Evolutionary conservation across 2,888 invertebrate genomes (phyloP).

Genomic region (Leptogaster cylindrica): DNA sequence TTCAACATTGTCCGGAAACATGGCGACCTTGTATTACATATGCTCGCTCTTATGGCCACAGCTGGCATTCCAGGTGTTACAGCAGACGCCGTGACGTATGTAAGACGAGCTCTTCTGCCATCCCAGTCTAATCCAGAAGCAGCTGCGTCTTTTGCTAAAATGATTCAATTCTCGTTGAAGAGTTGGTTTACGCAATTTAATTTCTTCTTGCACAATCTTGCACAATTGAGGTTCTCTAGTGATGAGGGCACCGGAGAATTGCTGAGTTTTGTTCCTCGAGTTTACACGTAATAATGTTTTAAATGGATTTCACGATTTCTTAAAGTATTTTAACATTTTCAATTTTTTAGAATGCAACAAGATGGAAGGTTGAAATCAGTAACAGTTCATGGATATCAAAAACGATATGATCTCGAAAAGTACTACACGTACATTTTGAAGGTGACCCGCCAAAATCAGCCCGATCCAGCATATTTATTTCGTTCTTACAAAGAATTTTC

Average conservation of each 20-base stretch:
- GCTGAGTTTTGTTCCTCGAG: slow-evolving; percentile 91
- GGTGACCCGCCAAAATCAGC: slow-evolving; percentile 82
- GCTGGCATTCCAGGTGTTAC: slow-evolving; percentile 73
- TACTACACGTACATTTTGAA: slow-evolving; percentile 92
- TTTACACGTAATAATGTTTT: slow-evolving; percentile 81
- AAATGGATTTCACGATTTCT: slow-evolving; percentile 22
- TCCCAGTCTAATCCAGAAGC: slow-evolving; percentile 93
- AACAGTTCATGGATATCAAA: slow-evolving; percentile 87
- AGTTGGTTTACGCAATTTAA: slow-evolving; percentile 96
- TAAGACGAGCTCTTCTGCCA: slow-evolving; percentile 87
- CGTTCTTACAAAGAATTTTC: slow-evolving; percentile 96
- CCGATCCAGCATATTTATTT: slow-evolving; percentile 87
- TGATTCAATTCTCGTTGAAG: slow-evolving; percentile 94
- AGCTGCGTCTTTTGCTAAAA: slow-evolving; percentile 91
- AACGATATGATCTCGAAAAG: slow-evolving; percentile 96
- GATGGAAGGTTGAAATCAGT: slow-evolving; percentile 89
- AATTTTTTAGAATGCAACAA: slow-evolving; percentile 73
- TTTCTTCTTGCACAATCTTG: slow-evolving; percentile 97
- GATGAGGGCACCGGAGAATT: slow-evolving; percentile 82
- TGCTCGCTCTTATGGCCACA: slow-evolving; percentile 77
- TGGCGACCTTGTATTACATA: slow-evolving; percentile 86
- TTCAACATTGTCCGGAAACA: slow-evolving; percentile 94
- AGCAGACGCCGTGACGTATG: slow-evolving; percentile 88
- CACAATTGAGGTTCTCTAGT: slow-evolving; percentile 89
- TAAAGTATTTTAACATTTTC: slow-evolving; percentile 6